phyloP scores from a whole-genome alignment of 2,888 invertebrate genomes.

The Drosophila yooni region DNA sequence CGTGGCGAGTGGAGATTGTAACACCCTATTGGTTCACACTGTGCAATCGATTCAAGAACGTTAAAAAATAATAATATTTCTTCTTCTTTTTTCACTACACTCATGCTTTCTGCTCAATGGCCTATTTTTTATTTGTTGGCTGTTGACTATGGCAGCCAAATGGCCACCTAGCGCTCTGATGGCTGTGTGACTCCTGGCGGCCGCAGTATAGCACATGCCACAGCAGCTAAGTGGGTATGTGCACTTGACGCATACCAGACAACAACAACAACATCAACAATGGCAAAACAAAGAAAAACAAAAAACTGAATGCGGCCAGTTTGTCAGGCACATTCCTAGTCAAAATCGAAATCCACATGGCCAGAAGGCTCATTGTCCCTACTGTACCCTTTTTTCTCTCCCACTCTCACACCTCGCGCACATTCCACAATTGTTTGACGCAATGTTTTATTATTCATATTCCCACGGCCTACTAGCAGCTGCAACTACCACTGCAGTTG shows the following conservation, averaged over 20 bases:
- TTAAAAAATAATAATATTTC: conserved; percentile 58
- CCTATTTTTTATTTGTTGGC: conserved; percentile 27
- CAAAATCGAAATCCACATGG: conserved; percentile 33
- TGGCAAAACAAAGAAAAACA: conserved; percentile 2
- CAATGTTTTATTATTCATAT: conserved; percentile 59
- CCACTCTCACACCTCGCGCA: not conserved
- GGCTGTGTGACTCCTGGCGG: conserved; percentile 19
- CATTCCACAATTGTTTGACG: conserved; percentile 42
- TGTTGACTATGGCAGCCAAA: conserved; percentile 29
- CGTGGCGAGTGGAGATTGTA: conserved; percentile 21
- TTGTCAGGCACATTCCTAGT: conserved; percentile 56
- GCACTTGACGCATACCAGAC: conserved; percentile 40
- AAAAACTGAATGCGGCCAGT: conserved; percentile 46
- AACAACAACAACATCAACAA: conserved; percentile 17
- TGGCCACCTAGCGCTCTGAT: conserved; percentile 24
- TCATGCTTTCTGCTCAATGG: conserved; percentile 42
- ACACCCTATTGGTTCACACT: conserved; percentile 7
- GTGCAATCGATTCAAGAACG: conserved; percentile 5
- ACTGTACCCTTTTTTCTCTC: not conserved
- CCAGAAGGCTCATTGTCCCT: conserved; percentile 23
- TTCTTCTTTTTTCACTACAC: conserved; percentile 17
- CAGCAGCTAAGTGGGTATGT: conserved; percentile 12
- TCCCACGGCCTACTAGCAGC: conserved; percentile 15
- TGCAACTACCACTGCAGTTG: conserved; percentile 35
- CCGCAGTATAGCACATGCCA: conserved; percentile 9